phyloP scores from a whole-genome alignment of 1,140 invertebrate genomes.

The Drosophila fuyamai region DNA sequence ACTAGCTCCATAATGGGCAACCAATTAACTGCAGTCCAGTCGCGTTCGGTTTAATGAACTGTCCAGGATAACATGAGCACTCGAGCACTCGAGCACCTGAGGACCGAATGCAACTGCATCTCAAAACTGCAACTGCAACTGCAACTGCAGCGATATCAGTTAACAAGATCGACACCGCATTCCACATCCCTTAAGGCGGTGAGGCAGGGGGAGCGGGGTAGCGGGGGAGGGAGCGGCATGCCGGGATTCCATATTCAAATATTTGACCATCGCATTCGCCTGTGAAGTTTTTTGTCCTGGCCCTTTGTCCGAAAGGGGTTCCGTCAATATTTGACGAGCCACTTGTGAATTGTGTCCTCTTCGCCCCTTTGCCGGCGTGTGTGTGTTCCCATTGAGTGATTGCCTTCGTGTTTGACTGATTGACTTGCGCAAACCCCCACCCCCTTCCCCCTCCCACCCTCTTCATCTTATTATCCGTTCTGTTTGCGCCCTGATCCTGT shows the following conservation, averaged over 20 bases:
- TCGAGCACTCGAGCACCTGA: conserved; percentile 7
- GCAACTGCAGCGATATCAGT: conserved; percentile 33
- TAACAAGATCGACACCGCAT: conserved; percentile 52
- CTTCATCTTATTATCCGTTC: background rate
- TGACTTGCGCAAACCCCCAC: conserved; percentile 31
- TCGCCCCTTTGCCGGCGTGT: conserved; percentile 12
- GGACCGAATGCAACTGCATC: background rate
- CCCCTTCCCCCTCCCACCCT: background rate
- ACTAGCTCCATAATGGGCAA: conserved; percentile 50
- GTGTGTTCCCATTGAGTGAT: conserved; percentile 74
- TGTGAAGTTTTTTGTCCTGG: conserved; percentile 62
- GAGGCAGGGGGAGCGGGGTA: too few species aligned
- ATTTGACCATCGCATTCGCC: conserved; percentile 63
- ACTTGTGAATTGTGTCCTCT: conserved; percentile 68
- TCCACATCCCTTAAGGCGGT: conserved; percentile 1
- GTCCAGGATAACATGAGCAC: conserved; percentile 45
- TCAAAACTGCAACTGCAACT: background rate
- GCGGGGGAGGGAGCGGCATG: background rate
- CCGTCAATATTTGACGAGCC: conserved; percentile 65
- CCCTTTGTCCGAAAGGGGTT: conserved; percentile 59
- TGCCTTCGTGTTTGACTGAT: conserved; percentile 66
- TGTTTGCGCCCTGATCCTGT: conserved; percentile 54
- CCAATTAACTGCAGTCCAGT: conserved; percentile 49
- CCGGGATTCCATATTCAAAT: conserved; percentile 54
- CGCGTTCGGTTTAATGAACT: conserved; percentile 51